These are phyloP conservation scores for Periplaneta americana DNA, from an alignment of 1,140 invertebrate species.

Conservation along the genomic window DNA sequence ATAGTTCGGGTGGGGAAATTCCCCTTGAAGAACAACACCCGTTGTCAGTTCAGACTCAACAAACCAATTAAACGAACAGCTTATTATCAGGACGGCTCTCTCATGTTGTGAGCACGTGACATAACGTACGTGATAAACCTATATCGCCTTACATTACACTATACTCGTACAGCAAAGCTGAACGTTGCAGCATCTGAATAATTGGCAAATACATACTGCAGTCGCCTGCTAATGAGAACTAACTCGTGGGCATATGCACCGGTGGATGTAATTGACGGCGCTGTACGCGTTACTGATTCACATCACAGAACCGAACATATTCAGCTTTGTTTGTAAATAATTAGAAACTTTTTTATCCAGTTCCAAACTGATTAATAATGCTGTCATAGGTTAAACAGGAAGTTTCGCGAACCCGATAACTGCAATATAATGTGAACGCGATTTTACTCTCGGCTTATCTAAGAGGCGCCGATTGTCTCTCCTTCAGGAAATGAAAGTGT, in stretches of 20 bases:
- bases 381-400: neutral
- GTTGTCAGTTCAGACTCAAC: no score
- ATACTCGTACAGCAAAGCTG: neutral
- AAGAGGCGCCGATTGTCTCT: neutral
- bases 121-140: no score
- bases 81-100: no score
- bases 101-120: no score
- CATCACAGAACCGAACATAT: neutral
- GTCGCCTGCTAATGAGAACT: neutral
- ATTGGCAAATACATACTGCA: neutral
- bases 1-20: no score
- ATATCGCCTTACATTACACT: neutral
- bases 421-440: neutral
- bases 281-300: neutral
- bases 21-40: no score
- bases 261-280: neutral
- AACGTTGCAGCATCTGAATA: neutral
- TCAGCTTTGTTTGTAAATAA: neutral
- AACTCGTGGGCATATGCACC: neutral
- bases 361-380: neutral
- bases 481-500: neutral
- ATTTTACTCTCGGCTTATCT: neutral
- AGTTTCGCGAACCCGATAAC: neutral
- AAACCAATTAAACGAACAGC: no score
- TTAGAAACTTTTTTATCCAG: neutral